These are phyloP conservation scores for Lindbergichthys nudifrons DNA, from an alignment of 2,797 vertebrate genomes.

Conservation along the genomic window DNA sequence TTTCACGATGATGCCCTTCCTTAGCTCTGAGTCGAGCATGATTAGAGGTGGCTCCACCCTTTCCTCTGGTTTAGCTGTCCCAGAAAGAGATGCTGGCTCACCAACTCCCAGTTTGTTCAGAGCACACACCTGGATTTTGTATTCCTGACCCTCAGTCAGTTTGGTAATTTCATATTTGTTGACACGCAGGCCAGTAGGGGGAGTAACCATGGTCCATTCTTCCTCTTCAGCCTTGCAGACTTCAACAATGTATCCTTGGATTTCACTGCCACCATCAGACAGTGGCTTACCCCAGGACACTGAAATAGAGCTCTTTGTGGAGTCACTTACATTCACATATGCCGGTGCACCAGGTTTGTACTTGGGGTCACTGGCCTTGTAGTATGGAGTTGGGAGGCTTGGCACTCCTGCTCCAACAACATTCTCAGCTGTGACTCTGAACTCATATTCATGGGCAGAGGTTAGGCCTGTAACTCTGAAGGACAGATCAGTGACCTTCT, in stretches of 20 bases:
- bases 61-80: slow-evolving; percentile 94
- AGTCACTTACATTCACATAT: slow-evolving; percentile 91
- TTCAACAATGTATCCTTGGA: slow-evolving; percentile 96
- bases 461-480: slow-evolving; percentile 93
- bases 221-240: slow-evolving; percentile 96
- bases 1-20: slow-evolving; percentile 94
- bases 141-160: slow-evolving; percentile 94
- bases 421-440: slow-evolving; percentile 97
- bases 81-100: slow-evolving; percentile 90
- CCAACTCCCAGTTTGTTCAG: slow-evolving; percentile 97
- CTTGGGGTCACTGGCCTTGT: slow-evolving; percentile 94
- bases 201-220: slow-evolving; percentile 95
- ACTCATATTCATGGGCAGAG: slow-evolving; percentile 96
- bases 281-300: slow-evolving; percentile 95
- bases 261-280: slow-evolving; percentile 93
- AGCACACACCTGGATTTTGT: slow-evolving; percentile 94
- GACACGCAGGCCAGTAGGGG: slow-evolving; percentile 91
- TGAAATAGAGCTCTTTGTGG: slow-evolving; percentile 91
- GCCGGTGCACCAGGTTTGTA: slow-evolving; percentile 96
- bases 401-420: slow-evolving; percentile 92
- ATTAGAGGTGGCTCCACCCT: slow-evolving; percentile 94
- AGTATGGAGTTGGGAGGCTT: slow-evolving; percentile 91
- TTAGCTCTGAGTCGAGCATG: slow-evolving; percentile 94
- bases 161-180: slow-evolving; percentile 96
- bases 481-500: slow-evolving; percentile 93